Base-by-base conservation (phyloP, 2,888 invertebrate genomes). In the Eupithecia subfuscata region DNA sequence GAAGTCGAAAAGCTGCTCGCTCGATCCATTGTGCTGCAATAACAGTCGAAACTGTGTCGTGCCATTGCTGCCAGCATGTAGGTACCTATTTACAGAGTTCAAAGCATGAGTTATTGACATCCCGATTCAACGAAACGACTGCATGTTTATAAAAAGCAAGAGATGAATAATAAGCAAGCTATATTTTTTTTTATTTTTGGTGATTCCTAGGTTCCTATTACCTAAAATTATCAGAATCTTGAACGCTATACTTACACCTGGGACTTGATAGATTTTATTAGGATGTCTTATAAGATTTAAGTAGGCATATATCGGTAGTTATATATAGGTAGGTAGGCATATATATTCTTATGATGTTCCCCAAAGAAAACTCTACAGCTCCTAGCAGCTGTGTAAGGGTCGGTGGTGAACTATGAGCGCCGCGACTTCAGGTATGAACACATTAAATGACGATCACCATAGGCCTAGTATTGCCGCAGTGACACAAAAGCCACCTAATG, bases 11-110 rank as follows among this genome's bases (percentile, higher is more conserved):
- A 56, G 52, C 67, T 64, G 65, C 18, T 40, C 25, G 67, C 45
- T 52, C 56, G 67, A 68, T 67, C 67, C 72, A 52, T 52, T 68
- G 67, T 48, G 43, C 67, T 52, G 72, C 64, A n/a, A 67, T 72
- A 68, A 68, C 18, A 52, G 67, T 34, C 18, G 18, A 65, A 65
- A 65, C n/a, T 34, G 37, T 65, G 37, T 34, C 65, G 65, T 34
- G 34, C 25, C 3, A 30, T 64, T 30, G 34, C 16, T 18, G 18
- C 8, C 18, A 64, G 34, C 18, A 16, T 34, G 18, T 64, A 64
- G 34, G 18, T 9, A 34, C 63, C 25, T 64, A n/a, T 65, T 37
- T 8, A 18, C 37, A 37, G n/a, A 65, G 65, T 34, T n/a, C 11
- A 34, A 37, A 65, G 65, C 65, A 65, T n/a, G 18, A 25, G 30